phyloP scores from a whole-genome alignment of 2,113 vertebrate species.

The Anser brachyrhynchus region DNA sequence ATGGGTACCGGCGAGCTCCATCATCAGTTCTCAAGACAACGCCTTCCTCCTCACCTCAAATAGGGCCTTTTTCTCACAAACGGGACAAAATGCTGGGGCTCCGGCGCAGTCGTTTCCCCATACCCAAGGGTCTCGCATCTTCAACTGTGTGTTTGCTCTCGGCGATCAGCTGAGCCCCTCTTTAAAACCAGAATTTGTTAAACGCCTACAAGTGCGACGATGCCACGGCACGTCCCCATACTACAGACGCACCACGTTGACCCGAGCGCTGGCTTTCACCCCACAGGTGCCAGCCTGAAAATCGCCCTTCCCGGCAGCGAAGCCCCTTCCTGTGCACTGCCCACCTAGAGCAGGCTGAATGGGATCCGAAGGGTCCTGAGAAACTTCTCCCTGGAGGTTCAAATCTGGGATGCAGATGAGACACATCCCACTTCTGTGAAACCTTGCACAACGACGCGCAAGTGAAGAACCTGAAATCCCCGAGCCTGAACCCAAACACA shows the following conservation, averaged over 20 bases:
- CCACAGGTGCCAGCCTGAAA: background rate
- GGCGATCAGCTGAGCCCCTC: background rate
- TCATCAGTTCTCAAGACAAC: background rate
- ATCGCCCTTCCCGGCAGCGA: background rate
- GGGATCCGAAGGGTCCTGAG: background rate
- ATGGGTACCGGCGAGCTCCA: background rate
- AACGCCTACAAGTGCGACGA: fast-evolving
- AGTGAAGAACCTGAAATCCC: background rate
- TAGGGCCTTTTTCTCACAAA: background rate
- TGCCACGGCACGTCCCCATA: background rate
- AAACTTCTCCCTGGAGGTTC: background rate
- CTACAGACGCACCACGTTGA: background rate
- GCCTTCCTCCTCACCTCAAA: background rate
- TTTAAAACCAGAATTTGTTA: background rate
- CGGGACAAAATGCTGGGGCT: background rate
- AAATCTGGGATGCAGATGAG: background rate
- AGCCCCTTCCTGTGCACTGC: background rate
- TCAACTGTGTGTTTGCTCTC: background rate
- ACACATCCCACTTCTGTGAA: background rate
- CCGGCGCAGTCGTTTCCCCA: background rate
- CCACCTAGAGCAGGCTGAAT: background rate
- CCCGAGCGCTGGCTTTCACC: background rate
- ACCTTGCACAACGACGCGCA: background rate
- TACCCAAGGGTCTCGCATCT: background rate
- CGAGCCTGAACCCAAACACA: background rate